phyloP scores from a whole-genome alignment of 2,888 invertebrate species.

The Lasioglossum villosulum region DNA sequence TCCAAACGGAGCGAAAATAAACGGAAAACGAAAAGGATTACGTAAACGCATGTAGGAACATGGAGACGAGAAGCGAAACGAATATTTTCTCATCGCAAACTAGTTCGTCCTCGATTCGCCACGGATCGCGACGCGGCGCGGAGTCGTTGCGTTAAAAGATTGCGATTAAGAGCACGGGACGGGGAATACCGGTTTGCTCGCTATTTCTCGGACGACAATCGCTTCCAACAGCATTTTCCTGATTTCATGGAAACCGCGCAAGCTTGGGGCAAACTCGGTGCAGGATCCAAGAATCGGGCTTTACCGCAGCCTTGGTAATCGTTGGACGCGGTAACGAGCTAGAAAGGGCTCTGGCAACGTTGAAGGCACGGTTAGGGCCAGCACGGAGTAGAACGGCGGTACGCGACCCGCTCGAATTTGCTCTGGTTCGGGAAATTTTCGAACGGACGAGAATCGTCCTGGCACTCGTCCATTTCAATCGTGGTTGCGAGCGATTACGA shows the following conservation, averaged over 20 bases:
- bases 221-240: not conserved
- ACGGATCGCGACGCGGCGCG: not conserved
- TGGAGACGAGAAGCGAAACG: not conserved
- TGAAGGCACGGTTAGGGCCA: not conserved
- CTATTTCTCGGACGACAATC: not conserved
- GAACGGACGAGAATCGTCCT: not conserved
- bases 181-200: conserved; percentile 15
- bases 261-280: not conserved
- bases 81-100: not conserved
- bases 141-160: not conserved
- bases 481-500: conserved; percentile 32
- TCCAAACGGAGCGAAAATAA: not conserved
- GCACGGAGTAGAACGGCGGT: not conserved
- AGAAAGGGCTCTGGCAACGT: not conserved
- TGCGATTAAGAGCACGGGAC: not conserved
- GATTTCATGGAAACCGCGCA: not conserved
- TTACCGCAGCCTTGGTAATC: conserved; percentile 1
- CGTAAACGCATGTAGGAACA: not conserved
- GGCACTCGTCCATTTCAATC: conserved; percentile 28
- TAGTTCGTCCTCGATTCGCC: not conserved
- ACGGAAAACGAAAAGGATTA: not conserved
- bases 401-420: conserved; percentile 8
- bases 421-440: conserved; percentile 7
- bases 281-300: not conserved
- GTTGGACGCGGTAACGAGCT: conserved; percentile 10